These are phyloP conservation scores for Parotia lawesii DNA, from an alignment of 2,113 vertebrate species.

Conservation along the genomic window DNA sequence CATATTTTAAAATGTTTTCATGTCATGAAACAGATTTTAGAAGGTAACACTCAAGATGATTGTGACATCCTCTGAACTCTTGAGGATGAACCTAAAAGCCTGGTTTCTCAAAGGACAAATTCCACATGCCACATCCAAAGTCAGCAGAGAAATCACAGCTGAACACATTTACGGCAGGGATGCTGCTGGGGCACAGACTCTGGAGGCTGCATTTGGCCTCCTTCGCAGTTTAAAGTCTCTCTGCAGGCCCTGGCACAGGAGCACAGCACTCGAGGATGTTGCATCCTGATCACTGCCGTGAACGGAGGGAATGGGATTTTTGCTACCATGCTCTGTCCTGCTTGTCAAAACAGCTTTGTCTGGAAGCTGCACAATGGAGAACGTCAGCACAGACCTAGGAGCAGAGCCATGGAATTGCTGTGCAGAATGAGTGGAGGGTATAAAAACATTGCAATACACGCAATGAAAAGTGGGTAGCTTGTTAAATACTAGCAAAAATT, in stretches of 20 bases:
- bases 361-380: neutral
- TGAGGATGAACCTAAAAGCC: neutral
- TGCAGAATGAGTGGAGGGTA: neutral
- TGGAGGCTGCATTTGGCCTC: accelerated
- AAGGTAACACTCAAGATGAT: neutral
- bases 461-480: neutral
- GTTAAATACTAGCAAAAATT: neutral
- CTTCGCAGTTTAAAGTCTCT: neutral
- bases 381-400: neutral
- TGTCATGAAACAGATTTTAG: neutral
- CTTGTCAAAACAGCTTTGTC: slow-evolving; percentile 30
- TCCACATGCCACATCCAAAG: neutral
- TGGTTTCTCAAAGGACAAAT: neutral
- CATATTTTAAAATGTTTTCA: neutral
- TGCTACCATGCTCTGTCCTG: neutral
- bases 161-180: neutral
- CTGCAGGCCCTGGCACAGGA: neutral
- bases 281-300: neutral
- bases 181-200: neutral
- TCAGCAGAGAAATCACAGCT: neutral
- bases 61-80: neutral
- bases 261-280: neutral
- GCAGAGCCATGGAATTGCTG: neutral
- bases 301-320: neutral
- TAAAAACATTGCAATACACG: neutral